A percentile compares a stretch with the other conserved stretches of the same genome.
These are phyloP conservation scores for Tortrix viridana DNA, from an alignment of 2,888 invertebrate genomes.

Conservation along the genomic window DNA sequence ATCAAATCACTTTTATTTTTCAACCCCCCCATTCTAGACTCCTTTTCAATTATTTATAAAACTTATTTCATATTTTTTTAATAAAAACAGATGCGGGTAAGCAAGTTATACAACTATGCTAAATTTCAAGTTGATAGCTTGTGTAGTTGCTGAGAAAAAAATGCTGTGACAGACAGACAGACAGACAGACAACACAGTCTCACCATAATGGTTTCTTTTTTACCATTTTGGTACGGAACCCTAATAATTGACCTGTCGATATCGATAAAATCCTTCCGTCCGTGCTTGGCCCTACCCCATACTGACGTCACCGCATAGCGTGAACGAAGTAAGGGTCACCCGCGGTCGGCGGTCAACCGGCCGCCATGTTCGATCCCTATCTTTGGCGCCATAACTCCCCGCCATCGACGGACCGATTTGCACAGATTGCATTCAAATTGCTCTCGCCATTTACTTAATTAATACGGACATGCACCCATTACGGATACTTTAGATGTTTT, in stretches of 20 bases:
- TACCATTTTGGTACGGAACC: too few relatives aligned
- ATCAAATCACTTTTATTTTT: too few relatives aligned
- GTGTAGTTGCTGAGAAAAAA: too few relatives aligned
- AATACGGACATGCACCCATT: conserved; percentile 45
- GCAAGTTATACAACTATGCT: too few relatives aligned
- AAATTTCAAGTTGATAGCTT: too few relatives aligned
- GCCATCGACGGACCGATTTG: conserved; percentile 58
- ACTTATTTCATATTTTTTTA: too few relatives aligned
- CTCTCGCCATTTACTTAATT: conserved; percentile 65
- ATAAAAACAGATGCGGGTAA: too few relatives aligned
- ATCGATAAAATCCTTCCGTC: conserved; percentile 36
- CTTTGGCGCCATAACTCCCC: conserved; percentile 73
- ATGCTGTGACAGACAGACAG: too few relatives aligned
- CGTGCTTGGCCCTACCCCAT: conserved; percentile 33
- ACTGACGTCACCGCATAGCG: conserved; percentile 56
- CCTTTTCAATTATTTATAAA: too few relatives aligned
- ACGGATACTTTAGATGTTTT: conserved; percentile 43
- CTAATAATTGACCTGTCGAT: conserved; percentile 44
- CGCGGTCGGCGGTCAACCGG: conserved; percentile 66
- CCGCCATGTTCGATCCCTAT: conserved; percentile 71
- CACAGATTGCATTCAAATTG: conserved; percentile 68
- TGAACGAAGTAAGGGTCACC: conserved; percentile 60
- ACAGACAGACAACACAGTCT: too few relatives aligned
- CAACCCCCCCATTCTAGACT: too few relatives aligned
- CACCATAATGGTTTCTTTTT: too few relatives aligned